Evolutionary conservation across 1,140 invertebrate species (phyloP), one percentile per base, ranked within the genome.

Genomic region (Aphaenogaster ashmeadi): DNA sequence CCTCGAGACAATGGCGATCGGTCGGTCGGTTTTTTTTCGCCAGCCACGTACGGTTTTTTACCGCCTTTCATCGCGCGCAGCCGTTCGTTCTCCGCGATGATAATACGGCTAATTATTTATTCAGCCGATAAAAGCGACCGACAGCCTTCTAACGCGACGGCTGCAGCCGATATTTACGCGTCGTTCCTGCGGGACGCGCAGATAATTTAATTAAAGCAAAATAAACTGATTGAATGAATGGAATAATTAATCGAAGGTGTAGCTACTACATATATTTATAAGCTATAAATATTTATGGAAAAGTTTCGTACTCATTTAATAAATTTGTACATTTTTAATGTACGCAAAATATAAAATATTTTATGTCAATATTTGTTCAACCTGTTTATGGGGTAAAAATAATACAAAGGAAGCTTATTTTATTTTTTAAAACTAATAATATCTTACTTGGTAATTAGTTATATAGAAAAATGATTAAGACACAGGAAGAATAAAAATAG

Each of bases 61-160:
- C 67, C 52, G 56, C 54, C 52, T 64, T 58, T 62, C 50, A 64
- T 60, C 66, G 72, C 86, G 36, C 72, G 38, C 54, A 75, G 47
- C 50, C 47, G 8, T 18, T 69, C 66, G 41, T 69, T 79, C 58
- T 79, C 38, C 86, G 11, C 33, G 50, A 54, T 71, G 33, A 88
- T 89, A 90, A 90, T 90, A 88, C 67, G 36, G n/a, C 86, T 88
- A 90, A 89, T 90, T 88, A 90, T 90, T 90, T 86, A 90, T 90
- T 90, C 89, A 84, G 36, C 52, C 64, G 74, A 66, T 69, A 52
- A 77, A 75, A 75, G 36, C 41, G 75, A 62, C n/a, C 62, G 67
- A 81, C 64, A 81, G 66, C 50, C 33, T 54, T 78, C 60, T 38
- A 66, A 66, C 41, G 58, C 27, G 60, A 78, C 60, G 47, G 38